phyloP scores from a whole-genome alignment of 64 coral and sea anemone genomes.

The Hydrozoanthus tunicans region DNA sequence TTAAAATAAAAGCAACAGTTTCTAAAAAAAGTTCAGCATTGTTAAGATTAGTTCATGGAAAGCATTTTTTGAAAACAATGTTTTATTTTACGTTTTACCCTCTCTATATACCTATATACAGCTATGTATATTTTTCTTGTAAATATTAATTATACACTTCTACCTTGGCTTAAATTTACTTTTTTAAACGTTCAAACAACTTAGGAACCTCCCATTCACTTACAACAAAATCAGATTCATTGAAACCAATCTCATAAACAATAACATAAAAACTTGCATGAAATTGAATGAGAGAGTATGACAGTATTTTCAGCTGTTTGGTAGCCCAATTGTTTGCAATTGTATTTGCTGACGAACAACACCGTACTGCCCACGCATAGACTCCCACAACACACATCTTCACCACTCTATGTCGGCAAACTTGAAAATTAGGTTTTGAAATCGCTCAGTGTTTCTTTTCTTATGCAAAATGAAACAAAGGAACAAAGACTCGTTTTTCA shows the following conservation, averaged over 20 bases:
- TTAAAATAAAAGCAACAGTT: not conserved
- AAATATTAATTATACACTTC: too few species aligned
- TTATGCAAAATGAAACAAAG: not conserved
- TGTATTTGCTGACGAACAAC: not conserved
- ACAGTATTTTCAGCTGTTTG: conserved; percentile 13
- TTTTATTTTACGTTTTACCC: too few species aligned
- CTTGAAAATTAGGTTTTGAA: not conserved
- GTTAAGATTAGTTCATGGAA: too few species aligned
- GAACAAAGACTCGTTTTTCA: not conserved
- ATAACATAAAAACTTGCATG: not conserved
- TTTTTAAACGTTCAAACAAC: too few species aligned
- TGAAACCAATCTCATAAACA: not conserved
- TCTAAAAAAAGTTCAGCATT: too few species aligned
- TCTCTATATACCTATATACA: too few species aligned
- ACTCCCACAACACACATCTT: not conserved
- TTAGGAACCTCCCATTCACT: too few species aligned
- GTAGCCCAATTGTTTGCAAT: not conserved
- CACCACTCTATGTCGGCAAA: not conserved
- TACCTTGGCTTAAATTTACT: too few species aligned
- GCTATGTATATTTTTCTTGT: too few species aligned
- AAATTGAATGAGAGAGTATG: not conserved
- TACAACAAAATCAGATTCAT: not conserved
- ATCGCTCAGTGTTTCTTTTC: not conserved
- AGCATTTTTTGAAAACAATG: too few species aligned
- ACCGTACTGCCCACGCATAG: conserved; percentile 26